A percentile compares a stretch with the other conserved stretches of the same genome.
Conservation (phyloP, 2,797 vertebrate species). For the Rhadinocentrus ornatus region DNA sequence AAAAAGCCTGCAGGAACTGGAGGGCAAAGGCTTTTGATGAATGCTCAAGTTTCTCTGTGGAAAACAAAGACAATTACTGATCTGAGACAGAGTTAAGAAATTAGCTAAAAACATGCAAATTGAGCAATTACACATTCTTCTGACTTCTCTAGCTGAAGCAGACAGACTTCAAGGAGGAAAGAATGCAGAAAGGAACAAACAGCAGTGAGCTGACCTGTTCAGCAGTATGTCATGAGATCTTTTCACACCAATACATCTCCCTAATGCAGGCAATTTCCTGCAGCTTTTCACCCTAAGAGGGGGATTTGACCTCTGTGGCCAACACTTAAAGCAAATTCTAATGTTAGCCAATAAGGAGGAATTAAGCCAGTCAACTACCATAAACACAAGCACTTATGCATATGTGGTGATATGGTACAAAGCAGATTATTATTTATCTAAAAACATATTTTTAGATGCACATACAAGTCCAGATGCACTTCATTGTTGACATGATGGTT, state of each 20-base stretch:
- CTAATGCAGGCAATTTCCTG: slow-evolving; percentile 87
- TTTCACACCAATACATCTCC: slow-evolving; percentile 86
- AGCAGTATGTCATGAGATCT: slow-evolving; percentile 78
- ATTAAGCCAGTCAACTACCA: slow-evolving; percentile 68
- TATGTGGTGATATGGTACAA: not conserved
- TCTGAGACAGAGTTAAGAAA: not conserved
- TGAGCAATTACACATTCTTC: slow-evolving; percentile 31
- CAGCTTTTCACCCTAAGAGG: slow-evolving; percentile 80
- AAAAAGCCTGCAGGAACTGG: slow-evolving; percentile 4
- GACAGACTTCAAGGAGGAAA: slow-evolving; percentile 12
- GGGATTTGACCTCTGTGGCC: slow-evolving; percentile 78
- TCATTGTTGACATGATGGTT: slow-evolving; percentile 12
- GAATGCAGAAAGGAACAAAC: slow-evolving; percentile 54
- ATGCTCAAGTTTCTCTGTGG: not conserved
- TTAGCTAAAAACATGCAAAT: slow-evolving; percentile 15
- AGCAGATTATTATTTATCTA: not conserved
- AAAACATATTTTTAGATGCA: slow-evolving; percentile 9
- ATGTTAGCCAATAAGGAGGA: slow-evolving; percentile 79
- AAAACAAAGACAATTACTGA: slow-evolving; percentile 30
- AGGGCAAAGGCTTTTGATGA: not conserved
- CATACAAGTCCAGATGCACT: slow-evolving; percentile 6
- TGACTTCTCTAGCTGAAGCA: slow-evolving; percentile 10
- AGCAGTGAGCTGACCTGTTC: slow-evolving; percentile 71
- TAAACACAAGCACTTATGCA: not conserved
- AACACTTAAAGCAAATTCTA: slow-evolving; percentile 77